phyloP scores from a whole-genome alignment of 2,888 invertebrate genomes.

The Drosophila suboccidentalis region DNA sequence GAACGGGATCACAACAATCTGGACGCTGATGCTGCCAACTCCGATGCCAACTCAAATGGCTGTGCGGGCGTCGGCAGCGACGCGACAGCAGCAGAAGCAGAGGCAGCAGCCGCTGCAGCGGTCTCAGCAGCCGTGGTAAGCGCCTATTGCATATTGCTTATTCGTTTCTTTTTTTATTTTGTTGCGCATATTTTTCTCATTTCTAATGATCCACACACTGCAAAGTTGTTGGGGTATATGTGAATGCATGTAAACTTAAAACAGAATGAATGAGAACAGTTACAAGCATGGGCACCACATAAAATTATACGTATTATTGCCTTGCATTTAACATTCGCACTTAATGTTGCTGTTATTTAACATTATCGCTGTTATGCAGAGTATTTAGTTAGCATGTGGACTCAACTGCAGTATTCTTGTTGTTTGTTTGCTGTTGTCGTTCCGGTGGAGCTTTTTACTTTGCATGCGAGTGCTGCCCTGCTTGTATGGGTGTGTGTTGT shows the following conservation, averaged over 20 bases:
- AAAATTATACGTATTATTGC: background rate
- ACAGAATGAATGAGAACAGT: conserved; percentile 5
- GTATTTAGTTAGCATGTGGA: conserved; percentile 27
- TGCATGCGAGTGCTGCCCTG: conserved; percentile 43
- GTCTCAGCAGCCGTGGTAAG: conserved; percentile 80
- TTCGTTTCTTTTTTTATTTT: conserved; percentile 38
- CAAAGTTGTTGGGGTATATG: background rate
- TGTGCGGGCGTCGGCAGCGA: conserved; percentile 49
- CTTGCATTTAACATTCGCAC: background rate
- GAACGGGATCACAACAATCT: conserved; percentile 53
- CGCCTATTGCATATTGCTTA: conserved; percentile 55
- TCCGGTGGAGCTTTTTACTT: conserved; percentile 68
- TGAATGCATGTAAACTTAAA: conserved; percentile 1
- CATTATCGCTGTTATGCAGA: conserved; percentile 12
- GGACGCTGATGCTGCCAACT: conserved; percentile 52
- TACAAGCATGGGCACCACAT: background rate
- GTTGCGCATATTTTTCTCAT: conserved; percentile 47
- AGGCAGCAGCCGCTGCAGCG: conserved; percentile 43
- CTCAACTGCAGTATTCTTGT: conserved; percentile 34
- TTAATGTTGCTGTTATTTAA: background rate
- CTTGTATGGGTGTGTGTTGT: conserved; percentile 17
- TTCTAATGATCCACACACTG: conserved; percentile 25
- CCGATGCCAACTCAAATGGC: conserved; percentile 55
- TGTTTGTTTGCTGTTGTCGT: conserved; percentile 56
- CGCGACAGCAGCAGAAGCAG: conserved; percentile 36